Percentiles rank a stretch among this genome's conserved stretches.
phyloP scores from a whole-genome alignment of 2,888 invertebrate genomes.

The Coenonympha glycerion region DNA sequence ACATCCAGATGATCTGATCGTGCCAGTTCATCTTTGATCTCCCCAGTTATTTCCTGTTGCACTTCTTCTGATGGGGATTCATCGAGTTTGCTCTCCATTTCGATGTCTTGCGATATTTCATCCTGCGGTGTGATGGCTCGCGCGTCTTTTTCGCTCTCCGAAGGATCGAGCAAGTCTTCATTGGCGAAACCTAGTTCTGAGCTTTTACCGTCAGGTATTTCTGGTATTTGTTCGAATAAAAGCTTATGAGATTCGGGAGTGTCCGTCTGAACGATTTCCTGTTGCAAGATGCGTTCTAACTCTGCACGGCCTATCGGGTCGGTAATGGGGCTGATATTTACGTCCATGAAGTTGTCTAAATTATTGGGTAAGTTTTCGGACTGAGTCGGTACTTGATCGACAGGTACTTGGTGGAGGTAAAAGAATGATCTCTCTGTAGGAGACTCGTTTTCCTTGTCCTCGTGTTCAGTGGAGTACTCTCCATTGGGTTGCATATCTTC shows the following conservation, averaged over 20 bases:
- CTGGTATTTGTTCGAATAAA: conserved; percentile 69
- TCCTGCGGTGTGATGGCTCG: conserved; percentile 52
- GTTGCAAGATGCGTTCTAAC: conserved; percentile 52
- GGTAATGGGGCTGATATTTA: conserved; percentile 42
- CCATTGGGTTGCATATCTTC: conserved; percentile 58
- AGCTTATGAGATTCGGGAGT: conserved; percentile 72
- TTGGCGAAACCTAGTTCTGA: conserved; percentile 64
- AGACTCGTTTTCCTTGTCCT: conserved; percentile 59
- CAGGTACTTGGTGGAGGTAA: conserved; percentile 48
- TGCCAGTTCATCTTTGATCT: conserved; percentile 18
- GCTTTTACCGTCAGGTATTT: conserved; percentile 70
- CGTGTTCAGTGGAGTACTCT: conserved; percentile 37
- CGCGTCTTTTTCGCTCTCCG: conserved; percentile 55
- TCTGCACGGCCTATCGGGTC: conserved; percentile 50
- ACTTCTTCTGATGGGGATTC: conserved; percentile 43
- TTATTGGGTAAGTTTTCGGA: conserved; percentile 39
- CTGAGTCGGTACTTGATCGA: conserved; percentile 56
- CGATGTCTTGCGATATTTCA: conserved; percentile 55
- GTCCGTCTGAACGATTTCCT: conserved; percentile 59
- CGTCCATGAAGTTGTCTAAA: conserved; percentile 51
- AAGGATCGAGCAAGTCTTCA: conserved; percentile 56
- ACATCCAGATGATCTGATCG: conserved; percentile 7
- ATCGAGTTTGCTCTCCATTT: conserved; percentile 53
- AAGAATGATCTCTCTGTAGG: conserved; percentile 46
- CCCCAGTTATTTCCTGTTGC: conserved; percentile 20